Evolutionary conservation across 1,140 invertebrate genomes (phyloP).

Genomic region (Pseudomyrmex pallidus): DNA sequence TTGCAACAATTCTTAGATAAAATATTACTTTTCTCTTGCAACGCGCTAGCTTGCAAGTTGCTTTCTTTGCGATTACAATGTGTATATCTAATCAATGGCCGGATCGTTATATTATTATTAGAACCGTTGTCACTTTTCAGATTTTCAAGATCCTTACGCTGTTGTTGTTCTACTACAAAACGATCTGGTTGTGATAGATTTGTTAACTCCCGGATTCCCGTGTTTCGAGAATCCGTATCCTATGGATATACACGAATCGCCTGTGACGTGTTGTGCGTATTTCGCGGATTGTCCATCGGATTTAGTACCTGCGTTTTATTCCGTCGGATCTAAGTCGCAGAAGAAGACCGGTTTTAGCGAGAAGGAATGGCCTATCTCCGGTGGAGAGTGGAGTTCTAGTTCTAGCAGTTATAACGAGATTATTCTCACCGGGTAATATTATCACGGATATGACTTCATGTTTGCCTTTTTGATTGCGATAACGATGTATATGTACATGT

Average conservation of each 20-base stretch:
- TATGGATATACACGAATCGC: slow-evolving; percentile 99
- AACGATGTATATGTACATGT: not conserved
- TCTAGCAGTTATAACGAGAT: slow-evolving; percentile 98
- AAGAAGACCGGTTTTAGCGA: slow-evolving; percentile 96
- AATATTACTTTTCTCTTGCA: slow-evolving; percentile 5
- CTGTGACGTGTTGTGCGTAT: slow-evolving; percentile 98
- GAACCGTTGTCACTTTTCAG: slow-evolving; percentile 86
- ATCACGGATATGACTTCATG: slow-evolving; percentile 1
- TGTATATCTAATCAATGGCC: not conserved
- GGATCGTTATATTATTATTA: not conserved
- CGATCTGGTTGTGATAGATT: slow-evolving; percentile 99
- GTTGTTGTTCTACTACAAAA: slow-evolving; percentile 98
- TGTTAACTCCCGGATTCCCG: slow-evolving; percentile 97
- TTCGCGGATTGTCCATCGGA: slow-evolving; percentile 99
- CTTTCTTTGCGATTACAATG: not conserved
- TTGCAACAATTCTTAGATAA: slow-evolving; percentile 2
- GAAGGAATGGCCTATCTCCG: slow-evolving; percentile 97
- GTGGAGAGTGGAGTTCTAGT: slow-evolving; percentile 97
- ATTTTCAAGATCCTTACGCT: slow-evolving; percentile 98
- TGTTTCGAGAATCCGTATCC: slow-evolving; percentile 99
- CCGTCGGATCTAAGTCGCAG: slow-evolving; percentile 91
- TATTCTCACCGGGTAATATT: slow-evolving; percentile 94
- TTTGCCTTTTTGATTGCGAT: not conserved
- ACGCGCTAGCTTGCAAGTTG: not conserved
- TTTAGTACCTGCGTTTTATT: slow-evolving; percentile 97